A percentile compares a stretch with the other conserved stretches of the same genome.
These are phyloP conservation scores for Drymodes brunneopygia DNA, from an alignment of 2,113 vertebrate species.

Conservation along the genomic window DNA sequence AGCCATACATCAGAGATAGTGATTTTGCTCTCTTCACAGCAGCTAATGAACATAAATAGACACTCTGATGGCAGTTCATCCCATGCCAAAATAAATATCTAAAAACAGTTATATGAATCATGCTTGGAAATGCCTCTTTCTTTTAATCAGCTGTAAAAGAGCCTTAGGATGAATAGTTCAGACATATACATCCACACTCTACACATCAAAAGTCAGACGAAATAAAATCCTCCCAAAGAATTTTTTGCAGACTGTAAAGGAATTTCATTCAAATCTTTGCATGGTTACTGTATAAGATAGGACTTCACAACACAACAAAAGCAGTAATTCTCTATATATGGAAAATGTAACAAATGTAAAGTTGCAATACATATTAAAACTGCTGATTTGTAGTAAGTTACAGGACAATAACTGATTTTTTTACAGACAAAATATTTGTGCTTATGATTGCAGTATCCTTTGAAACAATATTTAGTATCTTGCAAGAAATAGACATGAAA, in stretches of 20 bases:
- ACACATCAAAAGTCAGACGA: neutral
- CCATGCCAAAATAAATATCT: neutral
- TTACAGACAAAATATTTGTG: neutral
- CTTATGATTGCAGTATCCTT: neutral
- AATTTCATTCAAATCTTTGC: neutral
- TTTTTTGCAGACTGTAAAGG: neutral
- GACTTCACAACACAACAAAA: neutral
- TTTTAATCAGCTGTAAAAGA: neutral
- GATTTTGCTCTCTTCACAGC: neutral
- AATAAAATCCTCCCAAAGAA: neutral
- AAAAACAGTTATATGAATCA: neutral
- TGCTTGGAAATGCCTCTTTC: neutral
- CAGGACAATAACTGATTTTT: neutral
- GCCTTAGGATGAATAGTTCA: neutral
- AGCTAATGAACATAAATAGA: neutral
- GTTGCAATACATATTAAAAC: neutral
- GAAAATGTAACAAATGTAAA: neutral
- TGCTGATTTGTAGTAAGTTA: neutral
- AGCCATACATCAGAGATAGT: neutral
- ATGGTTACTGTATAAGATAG: neutral
- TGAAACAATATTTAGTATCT: neutral
- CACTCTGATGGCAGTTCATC: neutral
- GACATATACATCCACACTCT: neutral
- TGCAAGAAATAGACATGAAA: neutral
- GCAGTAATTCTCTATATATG: neutral